Evolutionary conservation across 2,113 vertebrate genomes (phyloP).

Genomic region (Pristiophorus japonicus): DNA sequence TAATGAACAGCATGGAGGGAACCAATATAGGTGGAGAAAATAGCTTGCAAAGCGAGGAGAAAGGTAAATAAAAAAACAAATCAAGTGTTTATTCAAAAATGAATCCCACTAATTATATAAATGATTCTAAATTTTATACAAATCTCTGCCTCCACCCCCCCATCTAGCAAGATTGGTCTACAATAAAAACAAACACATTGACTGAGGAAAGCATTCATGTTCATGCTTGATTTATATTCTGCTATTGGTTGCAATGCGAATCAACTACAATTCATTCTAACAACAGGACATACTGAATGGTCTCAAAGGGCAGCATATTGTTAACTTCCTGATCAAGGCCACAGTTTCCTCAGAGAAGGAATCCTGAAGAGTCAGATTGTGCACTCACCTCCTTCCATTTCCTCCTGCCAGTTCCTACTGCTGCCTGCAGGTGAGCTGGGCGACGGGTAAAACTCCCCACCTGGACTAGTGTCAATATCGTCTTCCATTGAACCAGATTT

Average conservation of each 20-base stretch:
- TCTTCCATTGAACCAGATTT: constrained; percentile 96
- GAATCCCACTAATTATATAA: neutral
- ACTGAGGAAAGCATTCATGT: neutral
- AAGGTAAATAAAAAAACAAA: neutral
- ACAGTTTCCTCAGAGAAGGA: neutral
- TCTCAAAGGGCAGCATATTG: neutral
- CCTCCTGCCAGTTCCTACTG: constrained; percentile 93
- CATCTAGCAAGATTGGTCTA: neutral
- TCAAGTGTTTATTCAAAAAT: neutral
- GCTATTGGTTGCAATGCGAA: neutral
- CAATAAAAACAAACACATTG: neutral
- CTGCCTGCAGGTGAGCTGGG: constrained; percentile 90
- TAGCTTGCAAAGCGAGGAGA: neutral
- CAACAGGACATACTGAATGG: neutral
- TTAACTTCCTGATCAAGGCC: neutral
- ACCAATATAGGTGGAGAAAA: neutral
- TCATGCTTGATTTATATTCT: neutral
- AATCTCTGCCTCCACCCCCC: neutral
- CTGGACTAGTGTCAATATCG: constrained; percentile 85
- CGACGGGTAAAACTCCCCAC: constrained; percentile 90
- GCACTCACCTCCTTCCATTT: constrained; percentile 88
- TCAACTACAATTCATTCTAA: neutral
- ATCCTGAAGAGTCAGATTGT: neutral
- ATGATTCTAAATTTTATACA: neutral
- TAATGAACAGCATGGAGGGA: neutral